Percentiles rank a stretch among this genome's conserved stretches.
phyloP scores from a whole-genome alignment of 2,888 invertebrate species.

The Parthenolecanium corni region DNA sequence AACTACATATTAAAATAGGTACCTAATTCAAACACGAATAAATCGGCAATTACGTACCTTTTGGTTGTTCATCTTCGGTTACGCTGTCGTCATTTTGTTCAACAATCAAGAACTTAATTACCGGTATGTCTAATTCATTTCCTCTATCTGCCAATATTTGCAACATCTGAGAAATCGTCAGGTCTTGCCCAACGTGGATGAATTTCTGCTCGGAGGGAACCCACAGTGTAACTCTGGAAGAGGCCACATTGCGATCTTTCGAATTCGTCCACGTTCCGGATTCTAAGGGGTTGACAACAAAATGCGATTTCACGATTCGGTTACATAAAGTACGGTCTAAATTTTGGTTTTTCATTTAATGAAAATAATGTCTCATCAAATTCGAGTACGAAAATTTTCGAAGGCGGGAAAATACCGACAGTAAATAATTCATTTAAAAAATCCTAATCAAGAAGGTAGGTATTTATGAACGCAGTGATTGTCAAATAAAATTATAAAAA shows the following conservation, averaged over 20 bases:
- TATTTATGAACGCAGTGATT: too few species aligned
- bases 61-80: conserved; percentile 13
- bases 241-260: background rate
- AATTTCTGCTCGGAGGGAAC: conserved; percentile 18
- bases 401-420: too few species aligned
- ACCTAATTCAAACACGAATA: background rate
- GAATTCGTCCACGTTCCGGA: background rate
- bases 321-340: too few species aligned
- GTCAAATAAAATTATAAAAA: too few species aligned
- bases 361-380: too few species aligned
- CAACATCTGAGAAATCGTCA: conserved; percentile 21
- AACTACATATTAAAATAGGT: background rate
- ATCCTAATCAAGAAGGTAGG: too few species aligned
- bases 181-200: conserved; percentile 15
- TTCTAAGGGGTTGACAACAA: too few species aligned
- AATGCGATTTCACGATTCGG: too few species aligned
- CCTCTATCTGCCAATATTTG: conserved; percentile 17
- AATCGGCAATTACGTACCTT: background rate
- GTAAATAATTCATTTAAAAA: too few species aligned
- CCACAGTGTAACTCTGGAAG: conserved; percentile 11
- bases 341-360: too few species aligned
- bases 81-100: conserved; percentile 19
- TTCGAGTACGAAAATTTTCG: too few species aligned
- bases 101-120: conserved; percentile 19
- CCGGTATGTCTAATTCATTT: conserved; percentile 9